A percentile compares a stretch with the other conserved stretches of the same genome.
Conservation (phyloP, 2,888 invertebrate species). For the Tineola bisselliella region DNA sequence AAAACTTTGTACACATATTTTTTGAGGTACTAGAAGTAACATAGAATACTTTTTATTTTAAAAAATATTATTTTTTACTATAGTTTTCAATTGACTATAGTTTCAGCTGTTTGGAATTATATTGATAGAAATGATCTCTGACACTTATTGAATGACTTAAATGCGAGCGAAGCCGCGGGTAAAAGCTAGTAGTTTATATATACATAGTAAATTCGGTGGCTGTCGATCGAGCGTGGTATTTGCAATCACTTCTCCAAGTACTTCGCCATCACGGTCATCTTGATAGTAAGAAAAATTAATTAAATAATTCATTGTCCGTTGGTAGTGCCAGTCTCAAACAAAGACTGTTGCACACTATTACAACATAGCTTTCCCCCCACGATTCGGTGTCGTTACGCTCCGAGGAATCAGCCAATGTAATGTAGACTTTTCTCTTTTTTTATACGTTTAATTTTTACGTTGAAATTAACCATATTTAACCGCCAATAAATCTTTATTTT, state of each 20-base stretch:
- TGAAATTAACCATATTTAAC: not conserved
- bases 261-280: not conserved
- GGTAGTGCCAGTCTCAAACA: not conserved
- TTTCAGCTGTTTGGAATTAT: no score
- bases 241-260: not conserved
- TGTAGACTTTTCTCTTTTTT: constrained; percentile 2
- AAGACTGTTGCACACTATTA: not conserved
- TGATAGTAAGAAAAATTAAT: not conserved
- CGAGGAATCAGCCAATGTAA: constrained; percentile 1
- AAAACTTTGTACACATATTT: no score
- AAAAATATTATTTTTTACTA: no score
- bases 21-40: no score
- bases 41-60: no score
- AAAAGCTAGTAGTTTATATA: no score
- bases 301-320: not conserved
- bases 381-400: not conserved
- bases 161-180: no score
- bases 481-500: not conserved
- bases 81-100: no score
- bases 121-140: no score
- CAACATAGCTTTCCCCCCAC: constrained; percentile 8
- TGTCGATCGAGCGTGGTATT: not conserved
- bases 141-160: no score
- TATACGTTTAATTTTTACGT: not conserved
- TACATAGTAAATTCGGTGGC: not conserved